phyloP scores from a whole-genome alignment of 2,113 vertebrate species.

The Laticauda laticaudata region DNA sequence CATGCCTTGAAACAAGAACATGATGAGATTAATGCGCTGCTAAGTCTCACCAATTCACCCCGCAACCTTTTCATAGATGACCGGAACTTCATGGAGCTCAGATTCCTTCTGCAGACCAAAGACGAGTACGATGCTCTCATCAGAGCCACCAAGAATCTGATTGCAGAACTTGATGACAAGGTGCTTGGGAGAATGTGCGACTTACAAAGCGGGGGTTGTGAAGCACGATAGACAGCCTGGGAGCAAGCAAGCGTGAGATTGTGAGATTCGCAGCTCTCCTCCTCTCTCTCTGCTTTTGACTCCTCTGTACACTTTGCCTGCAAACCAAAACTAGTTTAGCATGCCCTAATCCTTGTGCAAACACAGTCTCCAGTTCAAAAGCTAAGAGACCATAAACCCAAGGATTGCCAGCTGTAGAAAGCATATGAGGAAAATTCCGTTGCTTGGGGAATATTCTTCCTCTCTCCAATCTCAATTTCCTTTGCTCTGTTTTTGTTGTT shows the following conservation, averaged over 20 bases:
- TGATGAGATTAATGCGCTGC: conserved; percentile 36
- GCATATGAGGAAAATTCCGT: not conserved
- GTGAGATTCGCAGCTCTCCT: not conserved
- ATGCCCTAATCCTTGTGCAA: not conserved
- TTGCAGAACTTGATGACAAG: conserved; percentile 64
- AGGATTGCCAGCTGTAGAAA: not conserved
- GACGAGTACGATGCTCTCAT: conserved; percentile 57
- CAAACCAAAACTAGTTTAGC: not conserved
- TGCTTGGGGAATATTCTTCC: not conserved
- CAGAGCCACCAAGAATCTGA: conserved; percentile 54
- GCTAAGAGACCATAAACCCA: not conserved
- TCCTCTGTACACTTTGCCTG: not conserved
- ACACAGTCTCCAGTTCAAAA: not conserved
- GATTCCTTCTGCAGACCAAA: conserved; percentile 53
- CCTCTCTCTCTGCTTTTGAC: not conserved
- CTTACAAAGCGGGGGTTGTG: not conserved
- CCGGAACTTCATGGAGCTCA: conserved; percentile 51
- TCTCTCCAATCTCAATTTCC: not conserved
- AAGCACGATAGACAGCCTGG: not conserved
- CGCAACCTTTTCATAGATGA: conserved; percentile 40
- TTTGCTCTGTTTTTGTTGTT: not conserved
- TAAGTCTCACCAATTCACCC: conserved; percentile 42
- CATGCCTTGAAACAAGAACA: conserved; percentile 49
- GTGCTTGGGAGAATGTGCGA: conserved; percentile 33
- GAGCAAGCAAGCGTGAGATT: not conserved